Base-by-base conservation (phyloP, 1,140 invertebrate species). In the Bombus haemorrhoidalis region DNA sequence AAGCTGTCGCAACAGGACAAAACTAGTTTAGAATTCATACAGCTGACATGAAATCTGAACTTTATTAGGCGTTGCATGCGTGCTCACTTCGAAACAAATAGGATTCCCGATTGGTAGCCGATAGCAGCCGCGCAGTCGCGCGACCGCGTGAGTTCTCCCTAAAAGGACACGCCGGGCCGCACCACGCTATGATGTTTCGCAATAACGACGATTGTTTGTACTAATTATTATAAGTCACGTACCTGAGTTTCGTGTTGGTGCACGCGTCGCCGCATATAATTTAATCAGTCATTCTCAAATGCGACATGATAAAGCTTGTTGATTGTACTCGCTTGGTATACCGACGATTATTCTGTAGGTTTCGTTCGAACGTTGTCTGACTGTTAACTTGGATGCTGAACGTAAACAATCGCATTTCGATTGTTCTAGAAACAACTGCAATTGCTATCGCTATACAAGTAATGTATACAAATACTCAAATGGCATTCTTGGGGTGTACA, bases 181-280 rank as follows among this genome's bases (percentile, higher is more conserved):
- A 8, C 18, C 83, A 73, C 74, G 75, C 64, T 69, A 75, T 85
- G 43, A 72, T 71, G 81, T 66, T 28, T 66, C 86, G 75, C 80
- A 85, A 89, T 87, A 75, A 88, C 86, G 86, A 84, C 85, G 82
- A 91, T 93, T 92, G 89, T 93, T 92, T 83, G 73, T 87, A 83
- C 86, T 87, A 92, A 93, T 93, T 93, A 92, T 92, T 90, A 88
- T 93, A 92, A 92, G 93, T 93, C 92, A 94, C 93, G 93, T 93
- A 92, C 91, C 82, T 85, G 85, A 43, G n/a, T 72, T 76, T 57
- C 80, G 85, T 41, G 71, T 28, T 25, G 85, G 25, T 53, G 76
- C 80, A 77, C 83, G 77, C 81, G 76, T 64, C 83, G 72, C 78
- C 47, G 72, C 71, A 47, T 76, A 82, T 89, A 93, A 94, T 94